Evolutionary conservation across 37 sponge, comb jelly and placozoan genomes (phyloP), one percentile per base, ranked within the genome.

Genomic region (Lycopodina hypogea): DNA sequence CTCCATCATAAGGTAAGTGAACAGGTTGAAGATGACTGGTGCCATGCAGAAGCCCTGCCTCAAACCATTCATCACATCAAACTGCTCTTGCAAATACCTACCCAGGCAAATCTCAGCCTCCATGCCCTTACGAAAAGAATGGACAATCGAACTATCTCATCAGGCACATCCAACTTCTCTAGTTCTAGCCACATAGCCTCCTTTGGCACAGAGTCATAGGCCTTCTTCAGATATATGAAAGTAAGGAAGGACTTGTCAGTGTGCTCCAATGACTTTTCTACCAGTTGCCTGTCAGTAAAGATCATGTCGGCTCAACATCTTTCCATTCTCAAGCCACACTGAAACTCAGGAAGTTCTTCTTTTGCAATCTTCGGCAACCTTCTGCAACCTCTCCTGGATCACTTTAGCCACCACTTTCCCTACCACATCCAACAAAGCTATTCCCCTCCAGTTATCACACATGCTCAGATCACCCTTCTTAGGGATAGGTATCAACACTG

Each of bases 231-330:
- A 14, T 58, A 8, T 18, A 58, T 58, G 3, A 58, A 58, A 19
- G 59, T 58, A 19, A 58, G 14, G 59, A 58, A 58, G 4, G 59
- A 58, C 21, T 24, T 58, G 4, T 8, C 9, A 4, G 8, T 58
- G 26, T 58, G 59, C 26, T 14, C 59, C 59, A 8, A 58, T 26
- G 59, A 58, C 42, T 80, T 80, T 33, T 58, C 59, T 4, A 58
- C 59, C 26, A 58, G 9, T 19, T 58, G 59, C 14, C 59, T 58
- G 18, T 18, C 59, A 21, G 59, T 58, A 24, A 58, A 58, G 23
- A 83, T 74, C 83, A 83, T 83, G 63, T 81, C 61, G 8, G 64
- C 26, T 4, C 59, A 58, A 14, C 59, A 18, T 24, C 59, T 58
- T 6, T 19, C 59, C 59, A 18, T 58, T 19, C 59, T 26, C 6